These are phyloP conservation scores for Chelonoidis abingdonii DNA, from an alignment of 2,113 vertebrate genomes.

Conservation along the genomic window DNA sequence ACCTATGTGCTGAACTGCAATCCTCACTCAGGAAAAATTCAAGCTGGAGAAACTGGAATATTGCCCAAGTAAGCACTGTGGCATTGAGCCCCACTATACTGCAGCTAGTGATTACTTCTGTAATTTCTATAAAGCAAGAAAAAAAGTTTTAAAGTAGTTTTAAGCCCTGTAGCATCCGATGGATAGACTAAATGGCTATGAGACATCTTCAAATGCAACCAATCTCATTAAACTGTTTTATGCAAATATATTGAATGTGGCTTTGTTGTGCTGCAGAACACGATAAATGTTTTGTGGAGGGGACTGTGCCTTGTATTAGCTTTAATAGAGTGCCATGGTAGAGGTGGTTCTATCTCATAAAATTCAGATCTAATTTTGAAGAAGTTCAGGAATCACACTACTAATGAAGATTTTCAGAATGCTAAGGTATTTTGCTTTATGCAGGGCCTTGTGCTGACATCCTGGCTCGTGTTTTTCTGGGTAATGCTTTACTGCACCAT, in stretches of 20 bases:
- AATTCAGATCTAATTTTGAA: background rate
- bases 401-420: background rate
- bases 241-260: background rate
- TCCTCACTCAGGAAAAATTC: background rate
- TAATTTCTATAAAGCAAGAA: background rate
- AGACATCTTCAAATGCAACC: background rate
- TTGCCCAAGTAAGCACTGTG: background rate
- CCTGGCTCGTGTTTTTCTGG: background rate
- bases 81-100: background rate
- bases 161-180: background rate
- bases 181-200: background rate
- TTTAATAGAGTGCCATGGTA: background rate
- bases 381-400: background rate
- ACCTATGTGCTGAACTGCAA: background rate
- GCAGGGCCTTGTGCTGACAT: background rate
- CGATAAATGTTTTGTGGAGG: background rate
- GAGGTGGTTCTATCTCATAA: background rate
- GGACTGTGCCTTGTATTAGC: background rate
- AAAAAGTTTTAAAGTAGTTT: background rate
- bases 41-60: background rate
- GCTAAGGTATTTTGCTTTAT: background rate
- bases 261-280: background rate
- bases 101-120: background rate
- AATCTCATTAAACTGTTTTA: background rate
- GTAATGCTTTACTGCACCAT: background rate